Evolutionary conservation across 2,797 vertebrate genomes (phyloP).

Genomic region (Myripristis jacobus): DNA sequence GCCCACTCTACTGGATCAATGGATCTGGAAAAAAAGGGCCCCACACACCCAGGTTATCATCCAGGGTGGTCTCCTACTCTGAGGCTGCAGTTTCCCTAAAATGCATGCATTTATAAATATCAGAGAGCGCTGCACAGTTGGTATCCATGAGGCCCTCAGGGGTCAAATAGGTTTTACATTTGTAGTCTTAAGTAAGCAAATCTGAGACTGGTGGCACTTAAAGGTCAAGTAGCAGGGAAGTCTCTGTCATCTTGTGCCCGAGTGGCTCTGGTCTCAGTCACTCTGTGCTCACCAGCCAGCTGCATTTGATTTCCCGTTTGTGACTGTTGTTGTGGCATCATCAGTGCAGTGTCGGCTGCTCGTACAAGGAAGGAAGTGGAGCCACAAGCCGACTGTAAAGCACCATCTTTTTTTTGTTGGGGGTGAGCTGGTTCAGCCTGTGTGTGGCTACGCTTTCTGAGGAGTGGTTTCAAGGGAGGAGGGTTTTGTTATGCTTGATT

Average conservation of each 20-base stretch:
- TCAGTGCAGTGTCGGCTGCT: slow-evolving; percentile 14
- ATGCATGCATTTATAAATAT: no score
- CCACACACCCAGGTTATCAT: background rate
- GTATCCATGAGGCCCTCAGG: background rate
- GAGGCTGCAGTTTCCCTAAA: background rate
- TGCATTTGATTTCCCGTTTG: slow-evolving; percentile 56
- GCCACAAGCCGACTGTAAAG: slow-evolving; percentile 36
- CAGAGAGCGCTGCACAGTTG: background rate
- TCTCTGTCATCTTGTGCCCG: slow-evolving; percentile 1
- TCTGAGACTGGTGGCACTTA: background rate
- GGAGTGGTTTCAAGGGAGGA: background rate
- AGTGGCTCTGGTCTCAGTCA: slow-evolving; percentile 13
- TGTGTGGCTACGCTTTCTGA: background rate
- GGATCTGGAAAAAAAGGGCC: background rate
- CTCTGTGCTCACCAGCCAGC: slow-evolving; percentile 23
- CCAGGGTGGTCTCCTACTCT: background rate
- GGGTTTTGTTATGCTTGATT: background rate
- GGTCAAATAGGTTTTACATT: slow-evolving; percentile 2
- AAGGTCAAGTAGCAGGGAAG: slow-evolving; percentile 10
- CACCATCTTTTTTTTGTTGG: slow-evolving; percentile 29
- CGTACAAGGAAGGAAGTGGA: slow-evolving; percentile 70
- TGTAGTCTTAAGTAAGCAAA: background rate
- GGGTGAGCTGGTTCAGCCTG: slow-evolving; percentile 2
- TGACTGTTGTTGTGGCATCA: slow-evolving; percentile 43
- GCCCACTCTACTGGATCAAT: background rate